Evolutionary conservation across 2,888 invertebrate genomes (phyloP).

Genomic region (Drosophila fulvimacula): DNA sequence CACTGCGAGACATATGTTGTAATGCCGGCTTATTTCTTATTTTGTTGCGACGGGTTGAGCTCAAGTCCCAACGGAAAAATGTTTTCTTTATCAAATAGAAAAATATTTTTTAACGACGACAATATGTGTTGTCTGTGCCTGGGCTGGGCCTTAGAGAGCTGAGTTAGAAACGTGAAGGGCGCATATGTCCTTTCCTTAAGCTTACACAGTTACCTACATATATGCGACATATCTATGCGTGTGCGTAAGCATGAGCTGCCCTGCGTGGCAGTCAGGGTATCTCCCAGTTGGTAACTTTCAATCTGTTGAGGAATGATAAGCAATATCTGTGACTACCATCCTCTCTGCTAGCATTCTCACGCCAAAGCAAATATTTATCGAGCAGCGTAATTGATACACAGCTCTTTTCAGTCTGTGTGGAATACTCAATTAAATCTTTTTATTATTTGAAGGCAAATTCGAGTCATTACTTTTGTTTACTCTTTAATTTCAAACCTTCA

Average conservation of each 20-base stretch:
- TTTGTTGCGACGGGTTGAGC: neutral
- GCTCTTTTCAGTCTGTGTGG: neutral
- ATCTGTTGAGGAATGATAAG: neutral
- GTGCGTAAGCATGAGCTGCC: neutral
- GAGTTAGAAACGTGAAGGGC: neutral
- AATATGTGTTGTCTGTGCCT: neutral
- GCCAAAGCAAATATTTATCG: neutral
- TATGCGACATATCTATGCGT: too few relatives aligned
- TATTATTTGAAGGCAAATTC: neutral
- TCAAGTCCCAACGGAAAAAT: neutral
- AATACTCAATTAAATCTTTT: neutral
- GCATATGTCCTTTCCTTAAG: neutral
- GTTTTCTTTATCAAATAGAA: neutral
- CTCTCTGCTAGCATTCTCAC: neutral
- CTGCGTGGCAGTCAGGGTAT: neutral
- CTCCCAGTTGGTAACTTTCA: neutral
- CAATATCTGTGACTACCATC: neutral
- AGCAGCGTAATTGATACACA: neutral
- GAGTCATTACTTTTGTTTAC: neutral
- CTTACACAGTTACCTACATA: neutral
- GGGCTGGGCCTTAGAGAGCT: too few relatives aligned
- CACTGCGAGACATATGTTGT: neutral
- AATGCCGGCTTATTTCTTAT: constrained; percentile 1
- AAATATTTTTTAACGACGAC: constrained; percentile 7
- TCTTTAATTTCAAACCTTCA: neutral